Evolutionary conservation across 1,140 invertebrate species (phyloP).

Genomic region (Drosophila erecta): DNA sequence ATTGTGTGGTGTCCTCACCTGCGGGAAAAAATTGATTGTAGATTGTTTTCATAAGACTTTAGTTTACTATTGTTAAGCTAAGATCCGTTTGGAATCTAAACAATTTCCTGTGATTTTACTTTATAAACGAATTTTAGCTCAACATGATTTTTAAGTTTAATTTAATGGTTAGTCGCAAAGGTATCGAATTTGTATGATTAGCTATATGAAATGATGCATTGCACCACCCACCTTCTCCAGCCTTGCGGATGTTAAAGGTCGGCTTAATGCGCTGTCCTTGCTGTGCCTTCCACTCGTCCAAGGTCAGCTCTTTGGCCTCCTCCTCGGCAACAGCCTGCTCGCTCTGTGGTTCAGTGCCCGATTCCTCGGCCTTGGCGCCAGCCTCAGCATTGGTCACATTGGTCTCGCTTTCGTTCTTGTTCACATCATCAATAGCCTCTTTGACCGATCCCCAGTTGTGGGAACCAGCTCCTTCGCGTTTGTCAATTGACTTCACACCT

Average conservation of each 20-base stretch:
- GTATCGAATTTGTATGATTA: too few species aligned
- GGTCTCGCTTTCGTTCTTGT: slow-evolving; percentile 86
- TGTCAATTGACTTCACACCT: slow-evolving; percentile 96
- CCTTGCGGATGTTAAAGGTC: slow-evolving; percentile 95
- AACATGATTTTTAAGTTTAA: too few species aligned
- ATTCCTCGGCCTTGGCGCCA: slow-evolving; percentile 74
- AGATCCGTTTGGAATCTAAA: too few species aligned
- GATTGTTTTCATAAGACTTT: too few species aligned
- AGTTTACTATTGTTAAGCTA: too few species aligned
- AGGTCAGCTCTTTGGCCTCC: slow-evolving; percentile 92
- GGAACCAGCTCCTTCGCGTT: slow-evolving; percentile 96
- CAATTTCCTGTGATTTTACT: too few species aligned
- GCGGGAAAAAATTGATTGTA: background rate
- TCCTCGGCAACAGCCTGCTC: slow-evolving; percentile 88
- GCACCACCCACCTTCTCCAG: slow-evolving; percentile 89
- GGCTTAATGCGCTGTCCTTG: slow-evolving; percentile 91
- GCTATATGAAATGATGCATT: too few species aligned
- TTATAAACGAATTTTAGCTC: too few species aligned
- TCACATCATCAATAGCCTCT: slow-evolving; percentile 92
- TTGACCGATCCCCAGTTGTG: slow-evolving; percentile 98
- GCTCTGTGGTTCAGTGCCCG: slow-evolving; percentile 85
- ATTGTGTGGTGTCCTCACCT: slow-evolving; percentile 93
- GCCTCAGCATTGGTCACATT: slow-evolving; percentile 76
- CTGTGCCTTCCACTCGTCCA: slow-evolving; percentile 95
- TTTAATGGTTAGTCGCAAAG: too few species aligned